Conservation (phyloP, 1,140 invertebrate genomes). For the Papilio polyxenes region DNA sequence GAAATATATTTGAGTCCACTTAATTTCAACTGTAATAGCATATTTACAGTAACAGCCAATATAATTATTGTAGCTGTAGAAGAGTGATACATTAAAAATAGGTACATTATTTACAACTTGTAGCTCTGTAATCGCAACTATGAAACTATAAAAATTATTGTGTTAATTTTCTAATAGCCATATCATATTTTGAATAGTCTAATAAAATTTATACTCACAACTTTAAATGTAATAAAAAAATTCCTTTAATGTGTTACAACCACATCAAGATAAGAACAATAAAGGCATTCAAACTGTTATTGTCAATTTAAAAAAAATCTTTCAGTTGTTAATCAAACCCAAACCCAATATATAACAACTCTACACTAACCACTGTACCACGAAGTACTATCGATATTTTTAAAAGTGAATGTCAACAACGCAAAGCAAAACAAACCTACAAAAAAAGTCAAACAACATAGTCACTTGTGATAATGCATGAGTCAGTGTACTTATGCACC, state of each 20-base stretch:
- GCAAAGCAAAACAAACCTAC: not conserved
- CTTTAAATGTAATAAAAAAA: too few species aligned
- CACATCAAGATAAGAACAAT: too few species aligned
- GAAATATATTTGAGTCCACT: slow-evolving; percentile 7
- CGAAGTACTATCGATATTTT: not conserved
- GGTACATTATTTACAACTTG: too few species aligned
- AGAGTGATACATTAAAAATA: not conserved
- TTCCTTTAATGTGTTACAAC: too few species aligned
- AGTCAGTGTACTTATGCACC: not conserved
- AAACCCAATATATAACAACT: not conserved
- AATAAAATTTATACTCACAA: too few species aligned
- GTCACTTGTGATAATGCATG: slow-evolving; percentile 11
- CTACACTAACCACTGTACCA: not conserved
- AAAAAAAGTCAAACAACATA: slow-evolving; percentile 14
- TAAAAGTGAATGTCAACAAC: slow-evolving; percentile 12
- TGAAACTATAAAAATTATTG: too few species aligned
- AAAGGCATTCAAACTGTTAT: too few species aligned
- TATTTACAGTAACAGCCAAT: not conserved
- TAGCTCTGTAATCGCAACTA: too few species aligned
- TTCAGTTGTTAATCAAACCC: not conserved
- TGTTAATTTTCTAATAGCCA: too few species aligned
- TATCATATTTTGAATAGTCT: too few species aligned
- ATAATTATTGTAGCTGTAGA: not conserved
- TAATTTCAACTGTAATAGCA: not conserved
- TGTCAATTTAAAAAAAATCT: too few species aligned